Evolutionary conservation across 2,888 invertebrate genomes (phyloP).

Genomic region (Uloborus plumipes): DNA sequence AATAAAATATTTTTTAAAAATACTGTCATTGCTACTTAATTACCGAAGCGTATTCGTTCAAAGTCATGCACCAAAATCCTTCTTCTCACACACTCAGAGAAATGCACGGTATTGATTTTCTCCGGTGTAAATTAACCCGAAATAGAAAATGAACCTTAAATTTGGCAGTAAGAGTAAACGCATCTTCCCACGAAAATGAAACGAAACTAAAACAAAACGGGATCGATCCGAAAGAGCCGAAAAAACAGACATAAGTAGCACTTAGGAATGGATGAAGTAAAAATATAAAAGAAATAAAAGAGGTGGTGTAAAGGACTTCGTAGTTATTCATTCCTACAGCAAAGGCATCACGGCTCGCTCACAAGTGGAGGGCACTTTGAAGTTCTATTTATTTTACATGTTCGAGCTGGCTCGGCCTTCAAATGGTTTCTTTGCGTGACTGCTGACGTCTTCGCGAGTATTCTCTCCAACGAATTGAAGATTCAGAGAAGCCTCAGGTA

Average conservation of each 20-base stretch:
- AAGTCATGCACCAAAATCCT: no score
- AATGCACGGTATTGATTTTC: no score
- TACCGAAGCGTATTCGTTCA: no score
- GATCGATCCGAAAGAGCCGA: no score
- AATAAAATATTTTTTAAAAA: no score
- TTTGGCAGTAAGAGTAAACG: no score
- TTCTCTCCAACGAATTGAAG: constrained; percentile 48
- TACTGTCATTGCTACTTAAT: no score
- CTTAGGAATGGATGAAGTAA: not conserved
- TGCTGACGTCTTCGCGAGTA: constrained; percentile 46
- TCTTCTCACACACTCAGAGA: no score
- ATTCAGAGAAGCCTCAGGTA: constrained; percentile 29
- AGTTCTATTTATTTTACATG: constrained; percentile 51
- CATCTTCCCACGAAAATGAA: not conserved
- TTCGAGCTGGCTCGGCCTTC: constrained; percentile 20
- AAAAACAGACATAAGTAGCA: no score
- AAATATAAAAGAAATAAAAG: not conserved
- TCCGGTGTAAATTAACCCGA: no score
- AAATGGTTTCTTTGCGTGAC: constrained; percentile 61
- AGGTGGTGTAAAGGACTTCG: not conserved
- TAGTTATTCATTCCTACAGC: not conserved
- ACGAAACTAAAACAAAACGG: not conserved
- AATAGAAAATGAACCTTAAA: no score
- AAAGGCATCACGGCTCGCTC: constrained; percentile 48
- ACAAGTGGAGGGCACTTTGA: constrained; percentile 39